Evolutionary conservation across 1,140 invertebrate genomes (phyloP).

Genomic region (Dermatophagoides farinae): DNA sequence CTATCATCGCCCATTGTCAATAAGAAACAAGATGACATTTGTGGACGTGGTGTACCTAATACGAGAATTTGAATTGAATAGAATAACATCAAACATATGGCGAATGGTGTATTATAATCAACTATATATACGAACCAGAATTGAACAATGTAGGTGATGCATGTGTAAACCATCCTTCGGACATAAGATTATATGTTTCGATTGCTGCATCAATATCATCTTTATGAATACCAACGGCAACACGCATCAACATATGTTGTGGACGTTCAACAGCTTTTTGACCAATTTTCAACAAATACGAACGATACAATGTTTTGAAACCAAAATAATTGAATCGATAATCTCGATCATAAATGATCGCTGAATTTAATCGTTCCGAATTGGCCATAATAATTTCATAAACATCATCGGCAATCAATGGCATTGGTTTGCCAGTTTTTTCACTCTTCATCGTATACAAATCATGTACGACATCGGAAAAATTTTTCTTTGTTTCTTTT

Average conservation of each 20-base stretch:
- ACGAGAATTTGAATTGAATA: neutral
- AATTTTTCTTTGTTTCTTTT: slow-evolving; percentile 80
- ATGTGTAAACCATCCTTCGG: slow-evolving; percentile 91
- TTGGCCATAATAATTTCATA: slow-evolving; percentile 67
- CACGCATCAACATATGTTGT: slow-evolving; percentile 97
- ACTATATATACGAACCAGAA: slow-evolving; percentile 33
- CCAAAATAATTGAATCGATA: slow-evolving; percentile 97
- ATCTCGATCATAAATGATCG: slow-evolving; percentile 92
- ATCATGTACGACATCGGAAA: slow-evolving; percentile 79
- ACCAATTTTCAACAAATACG: slow-evolving; percentile 82
- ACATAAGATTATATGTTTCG: slow-evolving; percentile 89
- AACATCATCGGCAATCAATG: slow-evolving; percentile 67
- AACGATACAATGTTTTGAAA: slow-evolving; percentile 87
- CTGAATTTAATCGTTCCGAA: slow-evolving; percentile 72
- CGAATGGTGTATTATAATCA: neutral
- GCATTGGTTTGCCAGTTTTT: slow-evolving; percentile 41
- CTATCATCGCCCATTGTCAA: slow-evolving; percentile 87
- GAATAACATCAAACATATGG: neutral
- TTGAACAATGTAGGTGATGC: slow-evolving; percentile 92
- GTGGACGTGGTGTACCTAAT: slow-evolving; percentile 53
- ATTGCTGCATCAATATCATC: slow-evolving; percentile 80
- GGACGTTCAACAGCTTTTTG: slow-evolving; percentile 86
- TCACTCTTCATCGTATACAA: slow-evolving; percentile 52
- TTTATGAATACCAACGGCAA: slow-evolving; percentile 85
- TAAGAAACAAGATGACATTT: slow-evolving; percentile 86